Evolutionary conservation across 2,888 invertebrate genomes (phyloP).

Genomic region (Crepidodera aurea): DNA sequence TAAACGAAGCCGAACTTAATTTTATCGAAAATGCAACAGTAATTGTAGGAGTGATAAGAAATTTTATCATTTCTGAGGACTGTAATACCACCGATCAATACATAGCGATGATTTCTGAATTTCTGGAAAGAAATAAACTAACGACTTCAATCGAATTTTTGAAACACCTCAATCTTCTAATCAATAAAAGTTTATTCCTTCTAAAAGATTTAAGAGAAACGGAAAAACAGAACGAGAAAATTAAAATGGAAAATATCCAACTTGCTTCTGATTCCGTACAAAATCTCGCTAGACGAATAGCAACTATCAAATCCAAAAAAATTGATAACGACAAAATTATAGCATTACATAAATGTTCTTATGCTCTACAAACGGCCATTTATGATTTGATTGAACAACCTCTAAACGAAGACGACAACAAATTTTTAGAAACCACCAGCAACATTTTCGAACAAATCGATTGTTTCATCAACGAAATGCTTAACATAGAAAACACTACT

Average conservation of each 20-base stretch:
- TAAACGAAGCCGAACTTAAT: conserved; percentile 32
- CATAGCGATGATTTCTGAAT: conserved; percentile 34
- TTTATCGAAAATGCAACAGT: conserved; percentile 34
- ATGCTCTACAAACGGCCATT: conserved; percentile 54
- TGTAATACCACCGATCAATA: conserved; percentile 32
- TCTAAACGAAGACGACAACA: conserved; percentile 48
- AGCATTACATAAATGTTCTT: conserved; percentile 53
- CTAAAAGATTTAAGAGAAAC: conserved; percentile 45
- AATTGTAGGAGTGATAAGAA: conserved; percentile 29
- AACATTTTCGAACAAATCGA: conserved; percentile 48
- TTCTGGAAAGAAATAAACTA: conserved; percentile 37
- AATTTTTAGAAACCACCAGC: conserved; percentile 47
- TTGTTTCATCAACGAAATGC: conserved; percentile 41
- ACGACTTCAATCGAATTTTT: conserved; percentile 35
- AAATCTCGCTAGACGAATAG: conserved; percentile 52
- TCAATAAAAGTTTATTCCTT: conserved; percentile 41
- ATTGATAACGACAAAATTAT: conserved; percentile 49
- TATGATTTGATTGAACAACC: conserved; percentile 54
- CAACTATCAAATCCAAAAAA: conserved; percentile 51
- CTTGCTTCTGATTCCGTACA: conserved; percentile 52
- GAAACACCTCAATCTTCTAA: conserved; percentile 42
- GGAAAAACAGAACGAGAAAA: conserved; percentile 39
- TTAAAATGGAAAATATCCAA: conserved; percentile 49
- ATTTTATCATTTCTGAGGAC: conserved; percentile 33
- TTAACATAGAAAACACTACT: conserved; percentile 30